phyloP scores from a whole-genome alignment of 2,888 invertebrate species.

The Meiosimyza decipiens region DNA sequence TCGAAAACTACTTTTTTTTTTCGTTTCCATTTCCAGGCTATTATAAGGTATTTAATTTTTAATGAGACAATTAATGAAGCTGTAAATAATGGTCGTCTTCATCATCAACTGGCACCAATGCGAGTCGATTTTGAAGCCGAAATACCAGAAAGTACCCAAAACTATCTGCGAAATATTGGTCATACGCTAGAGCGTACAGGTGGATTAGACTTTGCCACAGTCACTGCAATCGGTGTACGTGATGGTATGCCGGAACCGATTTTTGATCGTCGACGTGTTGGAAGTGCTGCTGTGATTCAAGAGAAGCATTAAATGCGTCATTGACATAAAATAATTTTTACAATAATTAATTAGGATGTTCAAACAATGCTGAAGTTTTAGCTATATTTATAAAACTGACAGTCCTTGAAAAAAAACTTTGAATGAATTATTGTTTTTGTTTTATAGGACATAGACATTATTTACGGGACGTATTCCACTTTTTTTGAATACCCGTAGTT shows the following conservation, averaged over 20 bases:
- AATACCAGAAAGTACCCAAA: constrained; percentile 68
- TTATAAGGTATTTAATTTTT: constrained; percentile 75
- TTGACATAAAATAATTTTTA: constrained; percentile 39
- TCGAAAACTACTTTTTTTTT: neutral
- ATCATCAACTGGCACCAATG: constrained; percentile 90
- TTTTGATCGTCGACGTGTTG: constrained; percentile 68
- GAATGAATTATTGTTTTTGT: too few relatives aligned
- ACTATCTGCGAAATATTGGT: constrained; percentile 57
- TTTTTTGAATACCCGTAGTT: too few relatives aligned
- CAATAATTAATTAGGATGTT: too few relatives aligned
- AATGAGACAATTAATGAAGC: constrained; percentile 74
- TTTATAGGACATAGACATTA: too few relatives aligned
- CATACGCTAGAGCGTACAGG: constrained; percentile 57
- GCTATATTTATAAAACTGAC: too few relatives aligned
- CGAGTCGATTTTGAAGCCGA: constrained; percentile 74
- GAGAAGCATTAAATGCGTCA: constrained; percentile 58
- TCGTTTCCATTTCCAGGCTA: constrained; percentile 67
- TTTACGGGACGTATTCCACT: too few relatives aligned
- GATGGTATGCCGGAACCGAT: constrained; percentile 61
- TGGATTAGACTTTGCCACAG: constrained; percentile 72
- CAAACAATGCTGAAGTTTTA: too few relatives aligned
- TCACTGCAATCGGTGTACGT: constrained; percentile 69
- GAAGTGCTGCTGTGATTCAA: constrained; percentile 60
- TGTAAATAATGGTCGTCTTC: constrained; percentile 78
- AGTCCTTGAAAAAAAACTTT: too few relatives aligned